These are phyloP conservation scores for Rhabdornis inornatus DNA, from an alignment of 2,113 vertebrate genomes.

Conservation along the genomic window DNA sequence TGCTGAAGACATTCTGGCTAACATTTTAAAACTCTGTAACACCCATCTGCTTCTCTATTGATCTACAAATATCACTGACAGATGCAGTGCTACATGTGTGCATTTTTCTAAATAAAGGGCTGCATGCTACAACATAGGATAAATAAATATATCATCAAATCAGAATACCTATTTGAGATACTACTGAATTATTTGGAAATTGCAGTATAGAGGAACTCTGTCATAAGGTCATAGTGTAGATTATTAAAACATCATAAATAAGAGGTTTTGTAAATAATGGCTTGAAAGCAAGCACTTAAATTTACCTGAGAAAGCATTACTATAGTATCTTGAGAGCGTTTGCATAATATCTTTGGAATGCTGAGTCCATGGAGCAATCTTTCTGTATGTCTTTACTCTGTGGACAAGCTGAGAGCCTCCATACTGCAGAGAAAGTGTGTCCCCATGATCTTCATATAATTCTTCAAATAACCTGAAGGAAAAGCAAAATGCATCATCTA, in stretches of 20 bases:
- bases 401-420: conserved; percentile 98
- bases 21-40: background rate
- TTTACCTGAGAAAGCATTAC: conserved; percentile 96
- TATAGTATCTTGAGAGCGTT: conserved; percentile 93
- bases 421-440: conserved; percentile 93
- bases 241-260: background rate
- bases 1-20: background rate
- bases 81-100: background rate
- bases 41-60: background rate
- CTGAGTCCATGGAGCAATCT: conserved; percentile 97
- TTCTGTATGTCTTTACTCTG: conserved; percentile 96
- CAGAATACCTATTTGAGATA: background rate
- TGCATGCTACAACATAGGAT: background rate
- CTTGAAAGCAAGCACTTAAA: background rate
- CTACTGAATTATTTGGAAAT: background rate
- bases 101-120: background rate
- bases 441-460: conserved; percentile 97
- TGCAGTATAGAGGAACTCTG: background rate
- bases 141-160: background rate
- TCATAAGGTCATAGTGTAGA: background rate
- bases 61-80: background rate
- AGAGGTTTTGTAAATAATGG: background rate
- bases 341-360: conserved; percentile 99
- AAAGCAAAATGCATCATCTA: background rate
- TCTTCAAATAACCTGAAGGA: conserved; percentile 91